Conservation (phyloP, 2,113 vertebrate species). For the Platycercus adscitus region DNA sequence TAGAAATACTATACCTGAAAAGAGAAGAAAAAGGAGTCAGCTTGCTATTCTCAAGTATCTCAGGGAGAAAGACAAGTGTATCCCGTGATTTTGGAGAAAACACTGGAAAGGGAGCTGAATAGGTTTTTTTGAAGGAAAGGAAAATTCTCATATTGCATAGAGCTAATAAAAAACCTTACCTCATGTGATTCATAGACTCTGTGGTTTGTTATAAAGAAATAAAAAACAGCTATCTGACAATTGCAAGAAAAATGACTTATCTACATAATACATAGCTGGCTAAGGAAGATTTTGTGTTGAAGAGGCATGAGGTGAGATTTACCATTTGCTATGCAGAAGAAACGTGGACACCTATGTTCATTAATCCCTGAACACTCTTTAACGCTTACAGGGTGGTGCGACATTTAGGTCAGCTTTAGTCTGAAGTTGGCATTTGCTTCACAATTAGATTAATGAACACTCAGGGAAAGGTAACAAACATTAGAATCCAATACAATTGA, state of each 20-base stretch:
- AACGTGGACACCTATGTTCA: conserved; percentile 29
- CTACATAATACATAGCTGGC: neutral
- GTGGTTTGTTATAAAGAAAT: neutral
- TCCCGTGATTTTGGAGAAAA: neutral
- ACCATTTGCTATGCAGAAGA: neutral
- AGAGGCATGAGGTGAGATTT: neutral
- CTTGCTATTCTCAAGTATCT: neutral
- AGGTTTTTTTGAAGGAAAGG: neutral
- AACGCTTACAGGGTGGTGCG: conserved; percentile 32
- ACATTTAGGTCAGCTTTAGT: conserved; percentile 72
- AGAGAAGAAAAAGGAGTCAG: neutral
- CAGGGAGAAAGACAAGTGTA: neutral
- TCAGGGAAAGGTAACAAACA: conserved; percentile 56
- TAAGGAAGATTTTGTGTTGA: neutral
- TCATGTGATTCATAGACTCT: neutral
- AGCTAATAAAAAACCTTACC: neutral
- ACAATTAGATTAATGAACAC: conserved; percentile 70
- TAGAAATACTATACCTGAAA: neutral
- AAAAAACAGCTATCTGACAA: neutral
- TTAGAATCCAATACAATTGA: conserved; percentile 33
- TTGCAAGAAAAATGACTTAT: neutral
- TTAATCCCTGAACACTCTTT: conserved; percentile 66
- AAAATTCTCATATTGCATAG: neutral
- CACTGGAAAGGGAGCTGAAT: neutral
- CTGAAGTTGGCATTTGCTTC: conserved; percentile 70